phyloP scores from a whole-genome alignment of 1,140 invertebrate species.

The Pseudobourletiella spinata region DNA sequence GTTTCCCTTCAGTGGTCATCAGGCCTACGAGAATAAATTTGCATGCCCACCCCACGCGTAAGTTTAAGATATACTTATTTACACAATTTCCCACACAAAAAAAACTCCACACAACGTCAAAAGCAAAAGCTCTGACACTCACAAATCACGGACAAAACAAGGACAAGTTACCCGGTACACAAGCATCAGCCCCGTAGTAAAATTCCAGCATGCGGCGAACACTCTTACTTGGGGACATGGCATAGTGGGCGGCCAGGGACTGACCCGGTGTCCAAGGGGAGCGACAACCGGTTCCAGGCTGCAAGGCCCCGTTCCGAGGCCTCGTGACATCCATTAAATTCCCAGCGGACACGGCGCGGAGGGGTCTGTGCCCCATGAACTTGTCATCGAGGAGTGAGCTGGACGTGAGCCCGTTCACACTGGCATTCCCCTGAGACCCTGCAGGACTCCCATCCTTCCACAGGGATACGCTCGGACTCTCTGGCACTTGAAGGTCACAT shows the following conservation, averaged over 20 bases:
- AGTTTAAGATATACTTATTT: not conserved
- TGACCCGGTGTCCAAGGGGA: not conserved
- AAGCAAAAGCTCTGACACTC: too few relatives aligned
- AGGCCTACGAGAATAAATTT: conserved; percentile 20
- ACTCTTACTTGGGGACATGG: conserved; percentile 28
- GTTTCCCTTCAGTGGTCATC: conserved; percentile 31
- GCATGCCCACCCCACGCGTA: too few relatives aligned
- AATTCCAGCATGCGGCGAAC: conserved; percentile 27
- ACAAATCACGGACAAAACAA: not conserved
- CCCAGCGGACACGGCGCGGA: conserved; percentile 19
- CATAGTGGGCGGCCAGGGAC: conserved; percentile 8
- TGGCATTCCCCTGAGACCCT: not conserved
- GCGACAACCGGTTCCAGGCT: not conserved
- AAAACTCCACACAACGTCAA: too few relatives aligned
- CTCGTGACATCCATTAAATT: conserved; percentile 22
- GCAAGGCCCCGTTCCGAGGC: conserved; percentile 17
- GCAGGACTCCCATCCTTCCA: not conserved
- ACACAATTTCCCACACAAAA: too few relatives aligned
- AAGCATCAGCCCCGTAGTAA: conserved; percentile 30
- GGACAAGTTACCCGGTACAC: conserved; percentile 25
- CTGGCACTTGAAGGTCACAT: not conserved
- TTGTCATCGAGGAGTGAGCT: not conserved
- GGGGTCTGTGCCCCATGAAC: not conserved
- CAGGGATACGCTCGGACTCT: conserved; percentile 3
- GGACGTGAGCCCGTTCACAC: not conserved